Base-by-base conservation (phyloP, 2,888 invertebrate genomes). In the Acanthopleura granulata region DNA sequence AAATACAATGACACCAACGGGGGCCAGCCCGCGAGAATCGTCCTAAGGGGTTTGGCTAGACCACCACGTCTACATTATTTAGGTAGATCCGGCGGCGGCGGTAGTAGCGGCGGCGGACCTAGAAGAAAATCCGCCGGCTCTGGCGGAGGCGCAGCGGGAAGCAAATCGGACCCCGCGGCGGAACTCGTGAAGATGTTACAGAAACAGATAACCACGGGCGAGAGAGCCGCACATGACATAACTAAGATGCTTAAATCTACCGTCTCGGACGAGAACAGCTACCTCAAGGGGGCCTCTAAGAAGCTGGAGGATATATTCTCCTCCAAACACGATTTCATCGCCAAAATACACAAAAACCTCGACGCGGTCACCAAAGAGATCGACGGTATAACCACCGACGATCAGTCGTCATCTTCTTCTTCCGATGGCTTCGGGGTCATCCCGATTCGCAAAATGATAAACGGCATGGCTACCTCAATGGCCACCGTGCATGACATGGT, bases 251-350 rank as follows among this genome's bases (percentile, higher is more conserved):
- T 51, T 18, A 51, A 51, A 51, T 51, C 51, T 51, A 18, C 51
- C 51, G 51, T 51, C 14, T 15, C 51, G 51, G 51, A 51, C 51
- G 51, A 51, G 18, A 51, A 51, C 51, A 51, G 18, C 18, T 51
- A 51, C 18, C 51, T 51, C 51, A 51, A 51, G 51, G 51, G 51
- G 14, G 51, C 51, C 14, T 51, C 51, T 14, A 51, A 51, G 51
- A 51, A 51, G 51, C 51, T 51, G 51, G 51, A 51, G 18, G 51
- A 51, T 18, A 51, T 51, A 14, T 18, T 51, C 18, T 51, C 51
- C 18, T 51, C 51, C 51, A 51, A 51, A 51, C 51, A 51, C 51
- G 51, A 51, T 51, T 51, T 51, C 18, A 51, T 51, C 51, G 51
- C 51, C 51, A 51, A 51, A 51, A 51, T 51, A 15, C 51, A 51